Evolutionary conservation across 2,113 vertebrate species (phyloP), one percentile per base, ranked within the genome.

Genomic region (Fregata magnificens): DNA sequence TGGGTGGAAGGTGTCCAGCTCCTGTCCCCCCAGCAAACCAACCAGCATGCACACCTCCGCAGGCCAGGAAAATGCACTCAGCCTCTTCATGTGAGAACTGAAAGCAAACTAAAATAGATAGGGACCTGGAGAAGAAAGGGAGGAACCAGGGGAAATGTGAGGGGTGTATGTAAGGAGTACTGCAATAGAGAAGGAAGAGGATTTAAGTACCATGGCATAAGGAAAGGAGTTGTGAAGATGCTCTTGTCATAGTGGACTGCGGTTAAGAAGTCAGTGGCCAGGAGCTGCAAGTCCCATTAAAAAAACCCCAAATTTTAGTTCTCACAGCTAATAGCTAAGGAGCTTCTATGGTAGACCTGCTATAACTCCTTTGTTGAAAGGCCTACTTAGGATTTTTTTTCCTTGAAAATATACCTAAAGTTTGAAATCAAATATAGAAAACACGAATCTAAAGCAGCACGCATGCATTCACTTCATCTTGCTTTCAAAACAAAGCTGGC

Each of bases 41-140:
- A 47, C 5, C 25, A 26, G 8, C 32, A 9, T 1, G 10, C 13
- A n/a, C 11, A 36, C 19, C 12, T 56, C 0, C 1, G 2, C 26
- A 88, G 20, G 16, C 13, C 53, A 69, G 32, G 49, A 65, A 62
- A 44, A 47, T 4, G 5, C 42, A 1, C 5, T 63, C 55, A 50
- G 21, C 17, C 31, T 56, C 13, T 55, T 73, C 3, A 0, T 56
- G 16, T 50, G 25, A 34, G 67, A 83, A 62, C 10, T 32, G 36
- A 58, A 82, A 86, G 16, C 18, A 82, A 73, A 42, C 4, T 36
- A 32, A 45, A 56, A 28, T 25, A 72, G 14, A 19, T 3, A 44
- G 7, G 3, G 7, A 58, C 24, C 5, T 83, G 62, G 66, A 44
- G 26, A 77, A 59, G 13, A 76, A 40, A 63, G 13, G 8, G 24